Percentiles rank a stretch among this genome's conserved stretches.
These are phyloP conservation scores for Thalassarche chlororhynchos DNA, from an alignment of 2,113 vertebrate species.

Conservation along the genomic window DNA sequence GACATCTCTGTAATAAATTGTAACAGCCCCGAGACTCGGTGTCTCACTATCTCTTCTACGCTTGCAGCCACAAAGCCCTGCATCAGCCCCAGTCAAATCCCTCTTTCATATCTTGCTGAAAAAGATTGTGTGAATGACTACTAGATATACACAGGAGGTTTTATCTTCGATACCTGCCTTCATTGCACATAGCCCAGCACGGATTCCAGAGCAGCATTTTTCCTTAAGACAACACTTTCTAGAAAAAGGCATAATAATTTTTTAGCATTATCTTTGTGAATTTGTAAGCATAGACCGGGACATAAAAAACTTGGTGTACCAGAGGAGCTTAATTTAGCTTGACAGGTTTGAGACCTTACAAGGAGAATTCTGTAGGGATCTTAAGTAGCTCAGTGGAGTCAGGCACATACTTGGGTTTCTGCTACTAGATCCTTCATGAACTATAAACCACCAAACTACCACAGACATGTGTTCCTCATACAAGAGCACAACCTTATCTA, in stretches of 20 bases:
- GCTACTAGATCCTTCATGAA: neutral
- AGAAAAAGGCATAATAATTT: neutral
- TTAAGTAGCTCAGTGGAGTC: neutral
- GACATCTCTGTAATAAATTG: neutral
- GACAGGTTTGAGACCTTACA: neutral
- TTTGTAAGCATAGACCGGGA: neutral
- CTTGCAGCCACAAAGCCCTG: neutral
- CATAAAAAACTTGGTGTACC: neutral
- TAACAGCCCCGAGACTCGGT: neutral
- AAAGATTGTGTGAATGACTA: neutral
- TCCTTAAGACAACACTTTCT: neutral
- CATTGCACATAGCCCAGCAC: neutral
- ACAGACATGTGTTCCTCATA: neutral
- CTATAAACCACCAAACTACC: neutral
- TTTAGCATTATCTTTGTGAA: neutral
- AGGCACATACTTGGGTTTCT: neutral
- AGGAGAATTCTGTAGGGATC: neutral
- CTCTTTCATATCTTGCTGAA: neutral
- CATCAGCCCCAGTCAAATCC: neutral
- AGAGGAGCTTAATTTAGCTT: neutral
- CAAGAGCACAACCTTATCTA: neutral
- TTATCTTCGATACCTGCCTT: neutral
- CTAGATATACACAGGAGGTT: neutral
- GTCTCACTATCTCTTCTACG: neutral
- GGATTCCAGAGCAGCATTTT: neutral